Evolutionary conservation across 2,888 invertebrate species (phyloP), one percentile per base, ranked within the genome.

Genomic region (Nycteola revayana): DNA sequence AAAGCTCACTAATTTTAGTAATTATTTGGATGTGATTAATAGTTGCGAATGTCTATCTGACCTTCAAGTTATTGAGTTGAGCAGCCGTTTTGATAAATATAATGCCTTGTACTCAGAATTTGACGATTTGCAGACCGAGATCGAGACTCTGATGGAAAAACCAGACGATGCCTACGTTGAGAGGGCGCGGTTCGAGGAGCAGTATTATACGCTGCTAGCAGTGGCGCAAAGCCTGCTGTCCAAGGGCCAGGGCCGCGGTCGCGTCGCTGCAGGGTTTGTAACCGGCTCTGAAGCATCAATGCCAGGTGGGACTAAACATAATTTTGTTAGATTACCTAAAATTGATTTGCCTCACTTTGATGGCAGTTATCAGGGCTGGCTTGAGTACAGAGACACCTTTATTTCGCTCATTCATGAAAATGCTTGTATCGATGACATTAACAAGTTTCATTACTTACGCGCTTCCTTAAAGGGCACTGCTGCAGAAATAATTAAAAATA

Each of bases 381-480:
- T 36, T 3, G 30, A 30, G 10, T 36, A 30, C 9, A 9, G 28
- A 26, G 36, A 36, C 26, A 30, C 23, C 8, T 36, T 17, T 26
- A 1, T 10, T 10, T 36, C 36, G 1, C 1, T 36, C 1, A 30
- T 36, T 7, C 36, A 30, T 7, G 9, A 9, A 7, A 36, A 30
- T 9, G 8, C 2, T 5, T 3, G 11, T n/a, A 25, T 35, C 5
- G 10, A 7, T 4, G 7, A 28, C 7, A 29, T 35, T 5, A 28
- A 29, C 9, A 35, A 35, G 8, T 35, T 29, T 9, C 29, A 35
- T 20, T 35, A 34, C 9, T 9, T 42, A 4, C 28, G 35, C 1
- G 28, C 40, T 3, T 25, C 46, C 2, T 25, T 55, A 5, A 44
- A 42, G 6, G 49, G 49, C 7, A 47, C 28, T 23, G 55, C 49